A percentile compares a stretch with the other conserved stretches of the same genome.
Evolutionary conservation across 2,888 invertebrate species (phyloP).

Genomic region (Anarsia innoxiella): DNA sequence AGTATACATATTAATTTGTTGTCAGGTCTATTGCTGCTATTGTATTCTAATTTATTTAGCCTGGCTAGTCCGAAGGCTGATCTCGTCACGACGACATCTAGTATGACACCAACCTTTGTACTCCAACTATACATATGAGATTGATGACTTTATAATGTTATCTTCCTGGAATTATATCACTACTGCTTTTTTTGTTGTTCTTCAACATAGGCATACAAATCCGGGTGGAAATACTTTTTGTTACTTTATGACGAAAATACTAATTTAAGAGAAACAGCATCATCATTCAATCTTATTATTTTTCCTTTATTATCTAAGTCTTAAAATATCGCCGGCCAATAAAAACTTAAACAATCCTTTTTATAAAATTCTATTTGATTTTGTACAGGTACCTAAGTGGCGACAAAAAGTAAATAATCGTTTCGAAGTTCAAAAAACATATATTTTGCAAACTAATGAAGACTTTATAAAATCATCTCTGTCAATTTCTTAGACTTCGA

Average conservation of each 20-base stretch:
- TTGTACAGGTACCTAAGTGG: too few species aligned
- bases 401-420: too few species aligned
- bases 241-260: too few species aligned
- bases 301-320: too few species aligned
- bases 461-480: conserved; percentile 13
- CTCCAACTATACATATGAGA: conserved; percentile 17
- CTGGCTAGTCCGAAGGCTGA: conserved; percentile 57
- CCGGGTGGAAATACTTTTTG: too few species aligned
- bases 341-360: too few species aligned
- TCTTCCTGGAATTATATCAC: conserved; percentile 7
- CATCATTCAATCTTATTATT: too few species aligned
- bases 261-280: too few species aligned
- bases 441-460: conserved; percentile 14
- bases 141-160: conserved; percentile 14
- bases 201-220: too few species aligned
- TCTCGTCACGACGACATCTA: conserved; percentile 54
- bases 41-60: conserved; percentile 67
- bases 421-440: neutral
- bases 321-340: too few species aligned
- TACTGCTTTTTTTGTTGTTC: too few species aligned
- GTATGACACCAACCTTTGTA: conserved; percentile 39
- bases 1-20: conserved; percentile 56
- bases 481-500: conserved; percentile 16
- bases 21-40: conserved; percentile 53
- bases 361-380: too few species aligned